These are phyloP conservation scores for Myocastor coypus DNA, from an alignment of 2,113 vertebrate genomes.

Conservation along the genomic window DNA sequence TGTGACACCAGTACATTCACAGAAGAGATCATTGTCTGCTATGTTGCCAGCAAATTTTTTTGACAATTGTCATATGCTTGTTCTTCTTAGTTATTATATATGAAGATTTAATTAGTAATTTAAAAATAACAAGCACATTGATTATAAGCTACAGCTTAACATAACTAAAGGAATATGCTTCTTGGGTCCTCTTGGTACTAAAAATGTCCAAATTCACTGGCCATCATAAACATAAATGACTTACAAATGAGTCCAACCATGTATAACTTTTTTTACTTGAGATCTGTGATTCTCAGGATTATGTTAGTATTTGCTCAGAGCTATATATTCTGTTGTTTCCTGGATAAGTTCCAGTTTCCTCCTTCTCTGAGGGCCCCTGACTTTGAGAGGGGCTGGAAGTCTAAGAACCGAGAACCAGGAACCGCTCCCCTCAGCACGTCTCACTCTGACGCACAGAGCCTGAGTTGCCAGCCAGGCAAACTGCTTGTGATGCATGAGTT, in stretches of 20 bases:
- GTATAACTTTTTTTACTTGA: background rate
- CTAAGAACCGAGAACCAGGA: background rate
- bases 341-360: background rate
- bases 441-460: background rate
- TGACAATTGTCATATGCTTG: background rate
- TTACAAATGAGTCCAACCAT: background rate
- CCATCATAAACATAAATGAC: background rate
- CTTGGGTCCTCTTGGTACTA: background rate
- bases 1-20: background rate
- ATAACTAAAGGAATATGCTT: background rate
- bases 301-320: background rate
- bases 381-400: background rate
- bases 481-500: background rate
- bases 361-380: background rate
- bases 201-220: background rate
- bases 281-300: background rate
- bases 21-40: background rate
- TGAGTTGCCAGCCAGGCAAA: background rate
- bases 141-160: background rate
- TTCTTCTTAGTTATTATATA: background rate
- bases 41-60: background rate
- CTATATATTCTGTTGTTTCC: background rate
- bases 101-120: conserved; percentile 46
- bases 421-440: background rate
- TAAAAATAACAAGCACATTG: background rate